Conservation (phyloP, 2,888 invertebrate genomes). For the Sialis fuliginosa region DNA sequence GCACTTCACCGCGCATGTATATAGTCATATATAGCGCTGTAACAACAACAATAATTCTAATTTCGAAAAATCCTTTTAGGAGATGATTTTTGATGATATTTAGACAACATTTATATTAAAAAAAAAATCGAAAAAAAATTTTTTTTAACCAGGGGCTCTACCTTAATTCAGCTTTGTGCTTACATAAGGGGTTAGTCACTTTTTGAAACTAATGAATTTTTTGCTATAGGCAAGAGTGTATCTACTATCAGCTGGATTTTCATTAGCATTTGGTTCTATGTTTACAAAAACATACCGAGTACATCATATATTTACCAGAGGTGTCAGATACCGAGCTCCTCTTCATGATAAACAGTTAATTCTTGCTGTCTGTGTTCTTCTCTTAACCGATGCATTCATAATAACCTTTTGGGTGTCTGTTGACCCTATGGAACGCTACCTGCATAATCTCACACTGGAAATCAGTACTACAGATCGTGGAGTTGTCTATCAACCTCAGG, state of each 20-base stretch:
- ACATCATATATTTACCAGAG: constrained; percentile 76
- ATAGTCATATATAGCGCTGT: too few species aligned
- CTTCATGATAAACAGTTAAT: constrained; percentile 81
- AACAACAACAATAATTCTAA: too few species aligned
- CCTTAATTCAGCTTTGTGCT: too few species aligned
- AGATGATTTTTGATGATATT: too few species aligned
- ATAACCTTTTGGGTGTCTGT: constrained; percentile 69
- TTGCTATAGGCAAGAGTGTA: constrained; percentile 62
- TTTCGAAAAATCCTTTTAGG: too few species aligned
- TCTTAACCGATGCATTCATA: constrained; percentile 67
- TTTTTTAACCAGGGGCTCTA: neutral
- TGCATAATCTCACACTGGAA: constrained; percentile 67
- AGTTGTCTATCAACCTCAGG: constrained; percentile 74
- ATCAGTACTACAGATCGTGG: constrained; percentile 60
- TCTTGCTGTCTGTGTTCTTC: constrained; percentile 61
- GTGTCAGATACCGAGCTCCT: constrained; percentile 75
- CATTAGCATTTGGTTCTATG: constrained; percentile 85
- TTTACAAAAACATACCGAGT: constrained; percentile 88
- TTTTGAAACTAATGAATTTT: neutral
- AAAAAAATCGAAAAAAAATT: too few species aligned
- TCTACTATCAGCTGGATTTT: constrained; percentile 77
- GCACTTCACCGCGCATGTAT: too few species aligned
- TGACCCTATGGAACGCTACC: constrained; percentile 75
- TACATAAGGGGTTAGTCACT: too few species aligned
- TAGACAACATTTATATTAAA: too few species aligned